These are phyloP conservation scores for Gambusia yucatana DNA, from an alignment of 2,797 vertebrate genomes.

Conservation along the genomic window DNA sequence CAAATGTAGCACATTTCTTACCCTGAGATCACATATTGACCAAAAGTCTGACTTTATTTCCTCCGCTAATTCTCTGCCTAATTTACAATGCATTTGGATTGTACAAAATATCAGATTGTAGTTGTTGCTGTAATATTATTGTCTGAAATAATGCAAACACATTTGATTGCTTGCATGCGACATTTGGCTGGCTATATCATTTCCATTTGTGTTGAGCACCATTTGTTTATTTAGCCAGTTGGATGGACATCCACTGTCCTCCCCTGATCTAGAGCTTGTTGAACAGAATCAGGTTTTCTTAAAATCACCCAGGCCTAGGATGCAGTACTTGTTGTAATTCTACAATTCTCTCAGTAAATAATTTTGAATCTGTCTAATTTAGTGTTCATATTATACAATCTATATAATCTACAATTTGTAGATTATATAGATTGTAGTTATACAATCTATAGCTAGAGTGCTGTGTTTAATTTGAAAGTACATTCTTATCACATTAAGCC, in stretches of 20 bases:
- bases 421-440: too few relatives aligned
- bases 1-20: neutral
- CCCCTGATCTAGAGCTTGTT: neutral
- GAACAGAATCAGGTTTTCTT: neutral
- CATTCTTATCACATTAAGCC: neutral
- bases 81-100: neutral
- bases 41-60: neutral
- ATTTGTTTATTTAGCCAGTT: neutral
- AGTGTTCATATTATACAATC: neutral
- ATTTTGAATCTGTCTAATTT: neutral
- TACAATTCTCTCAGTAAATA: neutral
- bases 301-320: neutral
- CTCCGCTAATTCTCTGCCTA: conserved; percentile 1
- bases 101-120: neutral
- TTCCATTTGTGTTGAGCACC: neutral
- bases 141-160: neutral
- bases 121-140: neutral
- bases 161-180: neutral
- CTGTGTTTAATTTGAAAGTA: neutral
- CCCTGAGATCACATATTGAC: neutral
- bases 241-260: neutral
- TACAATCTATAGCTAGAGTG: neutral
- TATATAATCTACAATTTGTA: too few relatives aligned
- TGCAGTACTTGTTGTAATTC: neutral
- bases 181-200: neutral